Conservation (phyloP, 2,888 invertebrate genomes). For the Adelphocoris suturalis region DNA sequence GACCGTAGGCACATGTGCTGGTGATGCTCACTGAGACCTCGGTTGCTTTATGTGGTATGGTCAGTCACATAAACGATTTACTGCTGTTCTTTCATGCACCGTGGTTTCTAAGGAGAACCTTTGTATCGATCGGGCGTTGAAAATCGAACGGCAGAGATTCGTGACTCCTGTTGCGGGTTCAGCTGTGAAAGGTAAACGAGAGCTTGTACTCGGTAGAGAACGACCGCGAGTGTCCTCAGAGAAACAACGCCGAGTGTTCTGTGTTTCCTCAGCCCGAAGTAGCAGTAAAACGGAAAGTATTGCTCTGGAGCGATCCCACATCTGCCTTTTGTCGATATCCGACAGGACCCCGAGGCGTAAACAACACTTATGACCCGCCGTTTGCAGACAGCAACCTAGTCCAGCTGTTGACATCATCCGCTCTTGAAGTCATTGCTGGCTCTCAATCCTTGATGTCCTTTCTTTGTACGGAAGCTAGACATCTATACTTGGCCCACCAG, state of each 20-base stretch:
- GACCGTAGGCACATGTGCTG: too few relatives aligned
- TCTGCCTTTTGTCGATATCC: slow-evolving; percentile 5
- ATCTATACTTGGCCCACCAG: too few relatives aligned
- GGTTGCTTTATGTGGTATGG: too few relatives aligned
- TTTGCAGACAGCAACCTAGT: not conserved
- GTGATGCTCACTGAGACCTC: too few relatives aligned
- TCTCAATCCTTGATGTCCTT: not conserved
- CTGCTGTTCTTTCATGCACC: too few relatives aligned
- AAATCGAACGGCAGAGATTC: not conserved
- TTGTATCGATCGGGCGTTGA: not conserved
- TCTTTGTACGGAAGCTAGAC: not conserved
- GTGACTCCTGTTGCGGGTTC: too few relatives aligned
- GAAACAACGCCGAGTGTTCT: not conserved
- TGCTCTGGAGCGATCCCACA: not conserved
- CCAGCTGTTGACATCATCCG: not conserved
- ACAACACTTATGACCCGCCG: not conserved
- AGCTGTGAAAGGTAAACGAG: not conserved
- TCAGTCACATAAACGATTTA: too few relatives aligned
- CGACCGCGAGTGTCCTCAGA: not conserved
- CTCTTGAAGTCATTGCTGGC: not conserved
- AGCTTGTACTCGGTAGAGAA: not conserved
- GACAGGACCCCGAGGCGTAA: not conserved
- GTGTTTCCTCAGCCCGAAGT: not conserved
- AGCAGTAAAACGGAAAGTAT: slow-evolving; percentile 20
- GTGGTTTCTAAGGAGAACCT: too few relatives aligned